Evolutionary conservation across 1,140 invertebrate species (phyloP).

Genomic region (Penaeus vannamei): DNA sequence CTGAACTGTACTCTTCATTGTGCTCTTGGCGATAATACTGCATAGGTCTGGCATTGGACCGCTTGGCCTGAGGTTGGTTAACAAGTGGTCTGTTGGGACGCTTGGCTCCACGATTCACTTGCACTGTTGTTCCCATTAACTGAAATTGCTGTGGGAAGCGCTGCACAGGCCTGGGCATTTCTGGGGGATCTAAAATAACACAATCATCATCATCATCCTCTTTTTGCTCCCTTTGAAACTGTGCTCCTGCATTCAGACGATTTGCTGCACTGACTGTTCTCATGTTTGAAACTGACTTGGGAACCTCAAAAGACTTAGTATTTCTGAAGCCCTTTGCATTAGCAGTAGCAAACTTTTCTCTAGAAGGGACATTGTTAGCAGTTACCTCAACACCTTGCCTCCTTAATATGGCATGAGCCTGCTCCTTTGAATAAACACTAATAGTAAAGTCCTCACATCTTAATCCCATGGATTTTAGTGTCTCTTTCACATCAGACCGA

Average conservation of each 20-base stretch:
- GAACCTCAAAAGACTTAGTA: conserved; percentile 31
- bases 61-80: conserved; percentile 58
- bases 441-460: conserved; percentile 68
- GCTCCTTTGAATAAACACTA: conserved; percentile 68
- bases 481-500: conserved; percentile 67
- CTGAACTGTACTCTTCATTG: conserved; percentile 49
- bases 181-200: conserved; percentile 67
- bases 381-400: conserved; percentile 67
- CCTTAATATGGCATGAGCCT: conserved; percentile 67
- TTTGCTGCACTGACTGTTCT: conserved; percentile 40
- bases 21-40: conserved; percentile 62
- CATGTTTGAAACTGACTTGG: conserved; percentile 38
- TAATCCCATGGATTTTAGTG: conserved; percentile 67
- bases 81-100: conserved; percentile 52
- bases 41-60: conserved; percentile 41
- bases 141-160: conserved; percentile 66
- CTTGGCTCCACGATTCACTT: conserved; percentile 67
- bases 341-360: conserved; percentile 44
- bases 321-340: conserved; percentile 42
- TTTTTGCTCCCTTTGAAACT: conserved; percentile 19
- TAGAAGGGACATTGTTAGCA: conserved; percentile 51
- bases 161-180: conserved; percentile 57
- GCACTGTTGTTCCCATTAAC: conserved; percentile 67
- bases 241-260: conserved; percentile 19
- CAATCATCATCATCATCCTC: conserved; percentile 68